These are phyloP conservation scores for Clamator glandarius DNA, from an alignment of 2,797 vertebrate species.

Conservation along the genomic window DNA sequence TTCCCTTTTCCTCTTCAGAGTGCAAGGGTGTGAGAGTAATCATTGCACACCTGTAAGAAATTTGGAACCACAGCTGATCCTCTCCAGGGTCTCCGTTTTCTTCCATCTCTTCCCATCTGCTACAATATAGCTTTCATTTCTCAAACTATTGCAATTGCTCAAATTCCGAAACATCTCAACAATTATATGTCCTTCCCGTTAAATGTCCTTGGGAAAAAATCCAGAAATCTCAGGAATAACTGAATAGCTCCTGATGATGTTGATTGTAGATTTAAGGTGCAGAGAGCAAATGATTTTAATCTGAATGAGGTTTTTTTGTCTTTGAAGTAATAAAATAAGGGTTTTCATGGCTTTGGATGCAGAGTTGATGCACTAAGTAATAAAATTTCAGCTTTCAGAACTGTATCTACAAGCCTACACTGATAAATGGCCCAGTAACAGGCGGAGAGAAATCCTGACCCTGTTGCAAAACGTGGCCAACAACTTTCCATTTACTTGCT, in stretches of 20 bases:
- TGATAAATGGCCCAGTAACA: background rate
- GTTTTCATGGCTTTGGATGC: background rate
- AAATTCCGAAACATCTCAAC: background rate
- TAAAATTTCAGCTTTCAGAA: background rate
- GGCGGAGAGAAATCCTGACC: background rate
- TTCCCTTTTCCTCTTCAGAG: background rate
- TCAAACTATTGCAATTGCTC: background rate
- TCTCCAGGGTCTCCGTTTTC: background rate
- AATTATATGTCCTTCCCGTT: background rate
- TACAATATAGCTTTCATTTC: background rate
- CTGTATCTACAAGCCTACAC: background rate
- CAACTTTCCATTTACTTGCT: background rate
- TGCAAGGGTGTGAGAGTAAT: background rate
- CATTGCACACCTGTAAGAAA: background rate
- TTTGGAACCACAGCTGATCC: background rate
- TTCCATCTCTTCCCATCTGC: background rate
- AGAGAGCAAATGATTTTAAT: background rate
- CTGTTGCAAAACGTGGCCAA: rapidly evolving
- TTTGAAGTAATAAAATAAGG: background rate
- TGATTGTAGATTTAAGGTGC: background rate
- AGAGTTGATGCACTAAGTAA: background rate
- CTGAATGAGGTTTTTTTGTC: background rate
- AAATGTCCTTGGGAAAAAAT: background rate
- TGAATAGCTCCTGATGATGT: background rate
- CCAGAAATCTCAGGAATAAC: background rate